Evolutionary conservation across 1,140 invertebrate genomes (phyloP), one percentile per base, ranked within the genome.

Genomic region (Drosophila erecta): DNA sequence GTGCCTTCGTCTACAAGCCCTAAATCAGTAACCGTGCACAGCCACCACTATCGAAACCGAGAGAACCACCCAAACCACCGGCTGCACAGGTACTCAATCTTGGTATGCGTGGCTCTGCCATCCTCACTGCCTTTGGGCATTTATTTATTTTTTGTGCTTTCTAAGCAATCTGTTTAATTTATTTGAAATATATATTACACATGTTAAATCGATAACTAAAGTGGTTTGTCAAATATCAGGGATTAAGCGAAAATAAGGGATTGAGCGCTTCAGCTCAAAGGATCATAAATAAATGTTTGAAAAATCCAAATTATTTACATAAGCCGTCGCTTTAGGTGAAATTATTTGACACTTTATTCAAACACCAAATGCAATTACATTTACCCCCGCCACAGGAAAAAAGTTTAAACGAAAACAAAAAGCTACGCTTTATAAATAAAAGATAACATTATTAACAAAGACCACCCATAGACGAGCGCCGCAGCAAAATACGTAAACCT

Each of bases 391-490:
- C 22, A 3, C 15, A 22, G 20, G 15, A 15, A 47, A 51, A 60
- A 60, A 51, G 50, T 66, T 76, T 56, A 69, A 76, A 53, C 35
- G 65, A 38, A 56, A 75, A 60, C 40, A 61, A 70, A 76, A 76
- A 59, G 72, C 41, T 62, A 47, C 41, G 58, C 62, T 73, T 73
- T 69, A 83, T 87, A 87, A 87, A 87, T 87, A 87, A 87, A 87
- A 87, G 84, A 87, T 89, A 87, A 87, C 84, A 79, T 89, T 87
- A 87, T 87, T 87, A 87, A 89, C 79, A 81, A 62, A 61, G 11
- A 15, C 38, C 37, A 14, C 59, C 49, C 59, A 6, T 38, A 11
- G 15, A 44, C 37, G 46, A 24, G 22, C n/a, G 24, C 54, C n/a
- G 54, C n/a, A 60, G 33, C 59, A 49, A 71, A 71, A 40, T 47